A percentile compares a stretch with the other conserved stretches of the same genome.
phyloP scores from a whole-genome alignment of 2,888 invertebrate species.

The Barypeithes pellucidus region DNA sequence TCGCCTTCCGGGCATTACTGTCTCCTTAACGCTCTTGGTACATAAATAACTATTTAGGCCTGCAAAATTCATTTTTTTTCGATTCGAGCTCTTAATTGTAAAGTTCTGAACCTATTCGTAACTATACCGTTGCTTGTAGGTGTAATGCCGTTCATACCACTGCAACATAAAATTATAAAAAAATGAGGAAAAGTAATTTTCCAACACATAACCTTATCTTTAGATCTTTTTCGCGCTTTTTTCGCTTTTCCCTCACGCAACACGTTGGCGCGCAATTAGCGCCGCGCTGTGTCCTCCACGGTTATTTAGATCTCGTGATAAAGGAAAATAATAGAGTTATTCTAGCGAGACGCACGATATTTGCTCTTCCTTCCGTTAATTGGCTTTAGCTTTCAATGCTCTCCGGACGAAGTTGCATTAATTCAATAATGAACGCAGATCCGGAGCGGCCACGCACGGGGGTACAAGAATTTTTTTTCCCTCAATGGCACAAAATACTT shows the following conservation, averaged over 20 bases:
- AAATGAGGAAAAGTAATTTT: conserved; percentile 23
- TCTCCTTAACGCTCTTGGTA: too few relatives aligned
- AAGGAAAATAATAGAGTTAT: conserved; percentile 69
- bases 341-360: conserved; percentile 68
- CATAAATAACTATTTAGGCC: too few relatives aligned
- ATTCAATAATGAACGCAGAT: conserved; percentile 27
- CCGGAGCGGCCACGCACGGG: background rate
- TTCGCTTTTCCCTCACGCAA: conserved; percentile 53
- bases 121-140: too few relatives aligned
- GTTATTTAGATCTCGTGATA: conserved; percentile 69
- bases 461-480: too few relatives aligned
- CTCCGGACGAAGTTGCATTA: conserved; percentile 36
- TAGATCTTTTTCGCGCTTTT: conserved; percentile 40
- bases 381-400: conserved; percentile 57
- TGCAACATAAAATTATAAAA: background rate
- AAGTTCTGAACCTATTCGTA: too few relatives aligned
- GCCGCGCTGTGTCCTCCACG: conserved; percentile 60
- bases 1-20: too few relatives aligned
- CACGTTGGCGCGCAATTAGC: conserved; percentile 49
- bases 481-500: too few relatives aligned
- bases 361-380: conserved; percentile 67
- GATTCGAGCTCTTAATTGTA: too few relatives aligned
- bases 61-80: too few relatives aligned
- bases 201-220: conserved; percentile 24
- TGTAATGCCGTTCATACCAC: background rate